phyloP scores from a whole-genome alignment of 2,797 vertebrate genomes.

The Malurus splendens region DNA sequence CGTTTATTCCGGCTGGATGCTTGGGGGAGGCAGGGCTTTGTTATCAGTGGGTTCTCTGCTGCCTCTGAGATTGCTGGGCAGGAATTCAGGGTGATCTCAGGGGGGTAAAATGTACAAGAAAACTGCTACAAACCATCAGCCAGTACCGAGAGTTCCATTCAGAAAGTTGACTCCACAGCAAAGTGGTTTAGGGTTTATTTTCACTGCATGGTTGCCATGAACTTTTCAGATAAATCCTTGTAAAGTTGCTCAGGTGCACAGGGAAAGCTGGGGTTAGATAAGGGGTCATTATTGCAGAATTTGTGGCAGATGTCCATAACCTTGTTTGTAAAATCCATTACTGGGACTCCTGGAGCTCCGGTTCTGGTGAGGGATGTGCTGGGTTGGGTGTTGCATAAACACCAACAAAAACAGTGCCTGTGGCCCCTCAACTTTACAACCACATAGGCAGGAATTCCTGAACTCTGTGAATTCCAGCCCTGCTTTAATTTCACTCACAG shows the following conservation, averaged over 20 bases:
- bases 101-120: background rate
- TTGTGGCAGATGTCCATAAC: background rate
- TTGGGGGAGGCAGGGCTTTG: background rate
- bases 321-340: background rate
- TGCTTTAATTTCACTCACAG: slow-evolving; percentile 10
- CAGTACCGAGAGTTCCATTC: background rate
- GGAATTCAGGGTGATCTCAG: background rate
- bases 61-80: background rate
- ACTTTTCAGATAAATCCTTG: background rate
- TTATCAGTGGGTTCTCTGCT: background rate
- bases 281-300: background rate
- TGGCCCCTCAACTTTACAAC: background rate
- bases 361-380: background rate
- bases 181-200: background rate
- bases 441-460: background rate
- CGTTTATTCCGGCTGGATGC: background rate
- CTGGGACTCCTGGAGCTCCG: background rate
- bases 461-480: background rate
- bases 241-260: background rate
- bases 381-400: background rate
- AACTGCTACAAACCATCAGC: background rate
- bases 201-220: background rate
- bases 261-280: background rate
- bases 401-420: background rate
- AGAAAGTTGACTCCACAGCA: background rate